Conservation (phyloP, 2,888 invertebrate genomes). For the Temnothorax ravouxi region DNA sequence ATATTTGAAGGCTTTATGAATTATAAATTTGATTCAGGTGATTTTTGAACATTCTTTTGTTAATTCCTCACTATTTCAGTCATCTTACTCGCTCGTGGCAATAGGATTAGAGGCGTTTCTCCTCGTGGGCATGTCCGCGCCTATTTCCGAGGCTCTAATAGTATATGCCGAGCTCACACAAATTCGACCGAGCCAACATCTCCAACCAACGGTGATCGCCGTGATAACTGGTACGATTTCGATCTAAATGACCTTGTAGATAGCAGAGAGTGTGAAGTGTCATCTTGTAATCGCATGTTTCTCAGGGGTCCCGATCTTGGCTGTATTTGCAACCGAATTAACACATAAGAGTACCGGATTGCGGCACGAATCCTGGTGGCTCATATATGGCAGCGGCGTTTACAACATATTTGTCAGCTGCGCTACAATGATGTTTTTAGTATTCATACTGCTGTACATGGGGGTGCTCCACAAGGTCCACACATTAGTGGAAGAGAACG, state of each 20-base stretch:
- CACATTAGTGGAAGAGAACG: slow-evolving; percentile 80
- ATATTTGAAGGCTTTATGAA: slow-evolving; percentile 1
- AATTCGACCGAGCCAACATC: slow-evolving; percentile 87
- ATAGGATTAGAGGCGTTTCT: slow-evolving; percentile 90
- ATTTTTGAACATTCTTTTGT: not conserved
- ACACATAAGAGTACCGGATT: slow-evolving; percentile 89
- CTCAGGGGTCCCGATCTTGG: slow-evolving; percentile 90
- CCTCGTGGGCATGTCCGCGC: slow-evolving; percentile 90
- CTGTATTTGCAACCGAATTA: slow-evolving; percentile 90
- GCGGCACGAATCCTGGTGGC: slow-evolving; percentile 89
- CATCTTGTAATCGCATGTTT: not conserved
- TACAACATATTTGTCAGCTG: slow-evolving; percentile 91
- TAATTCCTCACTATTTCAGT: slow-evolving; percentile 85
- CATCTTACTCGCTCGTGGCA: slow-evolving; percentile 88
- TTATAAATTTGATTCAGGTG: not conserved
- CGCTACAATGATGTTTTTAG: slow-evolving; percentile 89
- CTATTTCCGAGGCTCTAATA: slow-evolving; percentile 91
- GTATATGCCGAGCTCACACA: slow-evolving; percentile 91
- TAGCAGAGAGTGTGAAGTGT: not conserved
- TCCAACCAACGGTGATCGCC: slow-evolving; percentile 90
- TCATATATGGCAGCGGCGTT: slow-evolving; percentile 88
- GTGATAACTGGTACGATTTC: slow-evolving; percentile 89
- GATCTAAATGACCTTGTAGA: not conserved
- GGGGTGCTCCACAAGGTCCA: slow-evolving; percentile 88
- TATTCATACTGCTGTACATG: slow-evolving; percentile 90